Evolutionary conservation across 2,113 vertebrate species (phyloP), one percentile per base, ranked within the genome.

Genomic region (Vicugna pacos): DNA sequence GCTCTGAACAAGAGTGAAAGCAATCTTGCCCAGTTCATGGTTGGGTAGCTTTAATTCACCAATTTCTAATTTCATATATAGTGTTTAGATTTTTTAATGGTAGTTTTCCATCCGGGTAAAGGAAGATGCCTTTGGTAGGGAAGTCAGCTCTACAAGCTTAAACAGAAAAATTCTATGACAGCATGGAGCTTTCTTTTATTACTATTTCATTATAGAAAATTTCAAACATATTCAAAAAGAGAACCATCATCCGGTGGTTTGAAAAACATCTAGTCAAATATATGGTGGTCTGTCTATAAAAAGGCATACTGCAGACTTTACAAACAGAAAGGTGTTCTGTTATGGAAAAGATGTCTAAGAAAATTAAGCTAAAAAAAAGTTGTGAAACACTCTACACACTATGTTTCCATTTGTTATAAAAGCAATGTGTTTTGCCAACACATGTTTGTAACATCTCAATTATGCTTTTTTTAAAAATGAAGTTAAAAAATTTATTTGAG

Each of bases 11-110:
- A 87, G 67, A 70, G 12, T 7, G 4, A 96, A 82, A 86, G 67
- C 96, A 83, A 88, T 87, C 91, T 77, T n/a, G 4, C 15, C 20
- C 67, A 9, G 65, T 92, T 76, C 73, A 50, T 50, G 89, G 58
- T 50, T 88, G 82, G 69, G 46, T 42, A 76, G 54, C 69, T 95
- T 91, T 83, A 56, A 89, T 32, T 89, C 84, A 80, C 46, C 50
- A 69, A 75, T 89, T 95, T 95, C 88, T 95, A 58, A 92, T 90
- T 76, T 90, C 46, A 73, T 50, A 28, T 56, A 82, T 69, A 82
- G 24, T 50, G 70, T 81, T 93, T 76, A 95, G 96, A 58, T 93
- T 77, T 73, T 75, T 77, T 50, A 38, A 69, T 62, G 72, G 65
- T 67, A 48, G 46, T 50, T 90, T 97, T 76, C 82, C 72, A 14